phyloP scores from a whole-genome alignment of 2,888 invertebrate genomes.

The Drosophila kokeensis region DNA sequence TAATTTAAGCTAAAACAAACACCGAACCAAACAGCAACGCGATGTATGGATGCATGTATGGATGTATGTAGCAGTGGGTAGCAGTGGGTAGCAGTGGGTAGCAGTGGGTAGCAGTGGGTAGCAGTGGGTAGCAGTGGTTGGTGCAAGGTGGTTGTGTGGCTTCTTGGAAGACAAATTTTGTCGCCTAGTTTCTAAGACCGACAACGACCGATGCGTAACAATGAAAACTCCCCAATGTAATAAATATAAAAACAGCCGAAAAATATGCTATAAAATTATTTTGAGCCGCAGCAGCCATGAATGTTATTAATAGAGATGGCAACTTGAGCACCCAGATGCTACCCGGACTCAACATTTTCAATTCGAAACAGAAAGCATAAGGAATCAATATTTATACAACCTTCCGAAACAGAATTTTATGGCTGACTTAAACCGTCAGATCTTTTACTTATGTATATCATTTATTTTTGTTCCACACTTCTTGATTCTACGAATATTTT shows the following conservation, averaged over 20 bases:
- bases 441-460: background rate
- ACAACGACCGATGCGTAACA: conserved; percentile 78
- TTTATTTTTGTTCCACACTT: background rate
- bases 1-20: conserved; percentile 82
- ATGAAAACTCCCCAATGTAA: conserved; percentile 83
- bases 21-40: conserved; percentile 43
- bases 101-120: no score
- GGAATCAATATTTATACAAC: background rate
- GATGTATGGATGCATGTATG: conserved; percentile 4
- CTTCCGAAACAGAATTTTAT: background rate
- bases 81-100: no score
- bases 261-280: conserved; percentile 83
- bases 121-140: conserved; percentile 13
- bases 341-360: background rate
- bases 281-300: conserved; percentile 41
- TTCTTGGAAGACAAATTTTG: conserved; percentile 72
- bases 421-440: background rate
- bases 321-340: background rate
- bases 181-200: conserved; percentile 56
- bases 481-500: background rate
- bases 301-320: conserved; percentile 38
- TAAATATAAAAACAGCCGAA: conserved; percentile 84
- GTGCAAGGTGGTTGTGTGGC: conserved; percentile 11
- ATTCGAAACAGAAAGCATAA: background rate
- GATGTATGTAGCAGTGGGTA: no score